Base-by-base conservation (phyloP, 2,113 vertebrate genomes). In the Corydoras sp. region DNA sequence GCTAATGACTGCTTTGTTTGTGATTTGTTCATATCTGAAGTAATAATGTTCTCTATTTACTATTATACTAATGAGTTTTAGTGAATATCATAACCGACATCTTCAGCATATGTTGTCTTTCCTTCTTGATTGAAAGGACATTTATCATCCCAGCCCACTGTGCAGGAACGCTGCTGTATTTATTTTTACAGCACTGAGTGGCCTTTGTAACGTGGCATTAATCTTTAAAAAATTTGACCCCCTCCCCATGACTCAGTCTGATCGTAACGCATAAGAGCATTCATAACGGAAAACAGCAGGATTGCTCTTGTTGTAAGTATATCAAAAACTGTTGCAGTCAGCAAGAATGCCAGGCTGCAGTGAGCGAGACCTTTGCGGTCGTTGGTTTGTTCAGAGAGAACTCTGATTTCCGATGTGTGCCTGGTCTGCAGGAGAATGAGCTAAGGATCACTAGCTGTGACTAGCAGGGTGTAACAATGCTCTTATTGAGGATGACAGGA, bases 381-480 rank as follows among this genome's bases (percentile, higher is more conserved):
- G 49, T 43, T 13, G 13, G 53, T 68, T 68, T 58, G n/a, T 43
- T 68, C 11, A 9, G 6, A 67, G 35, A n/a, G 32, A 32, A 68
- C 15, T 18, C 14, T 8, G 7, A 24, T 58, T 58, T 29, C n/a
- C 43, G 29, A n/a, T 67, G 51, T 67, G 65, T 67, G 29, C n/a
- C 1, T 2, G 54, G 12, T 56, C 54, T 3, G 5, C 29, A 32
- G 24, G 56, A 32, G 14, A 7, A n/a, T 3, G 13, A 56, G 54
- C 50, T 24, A 10, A 12, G 18, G 63, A 51, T 59, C 48, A 60
- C 58, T 73, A 12, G n/a, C 62, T 50, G 48, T 58, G 71, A 58
- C 56, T 58, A 65, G 32, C n/a, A 65, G 64, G 18, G 35, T 59
- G 30, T 59, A 30, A 18, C 48, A 6, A 50, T 43, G 29, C 58